These are phyloP conservation scores for Volucella inflata DNA, from an alignment of 2,888 invertebrate genomes.

Conservation along the genomic window DNA sequence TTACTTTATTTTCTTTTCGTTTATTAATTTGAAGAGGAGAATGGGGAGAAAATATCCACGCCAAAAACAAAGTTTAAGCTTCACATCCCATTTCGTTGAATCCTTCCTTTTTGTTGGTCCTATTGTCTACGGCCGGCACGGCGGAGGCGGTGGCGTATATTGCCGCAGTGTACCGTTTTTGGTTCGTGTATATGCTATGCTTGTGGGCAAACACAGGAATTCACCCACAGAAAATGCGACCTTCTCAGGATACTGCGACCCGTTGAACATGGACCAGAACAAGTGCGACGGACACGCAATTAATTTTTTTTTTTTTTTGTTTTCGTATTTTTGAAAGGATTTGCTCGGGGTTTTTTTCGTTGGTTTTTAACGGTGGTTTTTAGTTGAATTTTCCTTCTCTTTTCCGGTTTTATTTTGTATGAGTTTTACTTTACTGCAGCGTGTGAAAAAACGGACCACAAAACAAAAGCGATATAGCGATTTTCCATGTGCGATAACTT, in stretches of 20 bases:
- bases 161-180: conserved; percentile 42
- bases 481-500: conserved; percentile 66
- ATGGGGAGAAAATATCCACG: conserved; percentile 6
- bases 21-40: conserved; percentile 2
- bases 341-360: not conserved
- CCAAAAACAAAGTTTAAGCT: conserved; percentile 6
- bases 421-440: conserved; percentile 36
- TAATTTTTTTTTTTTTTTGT: conserved; percentile 41
- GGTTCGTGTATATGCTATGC: not conserved
- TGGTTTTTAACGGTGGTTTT: not conserved
- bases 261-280: conserved; percentile 38
- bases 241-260: conserved; percentile 26
- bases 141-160: too few relatives aligned
- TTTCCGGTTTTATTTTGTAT: conserved; percentile 9
- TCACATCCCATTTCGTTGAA: conserved; percentile 17
- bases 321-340: conserved; percentile 11
- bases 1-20: conserved; percentile 14
- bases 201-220: conserved; percentile 33
- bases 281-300: conserved; percentile 71
- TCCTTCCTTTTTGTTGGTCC: conserved; percentile 12
- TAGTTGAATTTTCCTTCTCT: too few relatives aligned
- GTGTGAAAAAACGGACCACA: conserved; percentile 40
- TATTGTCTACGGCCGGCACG: conserved; percentile 17
- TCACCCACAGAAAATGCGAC: conserved; percentile 26
- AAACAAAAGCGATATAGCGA: conserved; percentile 40